Percentiles rank a stretch among this genome's conserved stretches.
These are phyloP conservation scores for Conchocele bisecta DNA, from an alignment of 2,888 invertebrate genomes.

Conservation along the genomic window DNA sequence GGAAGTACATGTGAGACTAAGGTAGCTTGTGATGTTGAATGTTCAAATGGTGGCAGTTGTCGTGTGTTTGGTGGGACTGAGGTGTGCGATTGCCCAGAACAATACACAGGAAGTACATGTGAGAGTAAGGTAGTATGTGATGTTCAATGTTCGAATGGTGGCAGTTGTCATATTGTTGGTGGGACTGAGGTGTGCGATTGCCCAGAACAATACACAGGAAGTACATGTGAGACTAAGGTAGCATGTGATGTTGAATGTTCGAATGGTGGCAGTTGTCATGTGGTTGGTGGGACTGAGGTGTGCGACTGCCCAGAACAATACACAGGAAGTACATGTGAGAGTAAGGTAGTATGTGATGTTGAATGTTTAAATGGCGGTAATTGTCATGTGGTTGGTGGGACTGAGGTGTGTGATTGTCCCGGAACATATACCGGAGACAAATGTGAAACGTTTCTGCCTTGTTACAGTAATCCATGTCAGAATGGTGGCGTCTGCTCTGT, in stretches of 20 bases:
- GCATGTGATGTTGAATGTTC: slow-evolving; percentile 58
- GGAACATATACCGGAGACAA: slow-evolving; percentile 42
- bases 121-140: slow-evolving; percentile 58
- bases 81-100: slow-evolving; percentile 57
- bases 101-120: slow-evolving; percentile 63
- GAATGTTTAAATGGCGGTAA: slow-evolving; percentile 54
- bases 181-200: slow-evolving; percentile 61
- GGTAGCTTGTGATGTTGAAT: slow-evolving; percentile 55
- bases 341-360: slow-evolving; percentile 1
- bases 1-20: slow-evolving; percentile 64
- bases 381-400: slow-evolving; percentile 38
- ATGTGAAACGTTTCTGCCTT: slow-evolving; percentile 36
- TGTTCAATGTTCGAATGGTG: slow-evolving; percentile 62
- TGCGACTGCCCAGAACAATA: slow-evolving; percentile 48
- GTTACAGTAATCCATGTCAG: slow-evolving; percentile 9
- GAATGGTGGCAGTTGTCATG: slow-evolving; percentile 62
- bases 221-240: slow-evolving; percentile 58
- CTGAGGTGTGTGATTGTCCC: slow-evolving; percentile 45
- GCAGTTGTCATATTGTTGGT: slow-evolving; percentile 52
- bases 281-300: slow-evolving; percentile 33
- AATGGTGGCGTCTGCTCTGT: slow-evolving; percentile 16
- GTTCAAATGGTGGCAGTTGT: slow-evolving; percentile 64
- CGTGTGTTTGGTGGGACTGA: slow-evolving; percentile 39
- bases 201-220: slow-evolving; percentile 60
- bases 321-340: slow-evolving; percentile 34